Evolutionary conservation across 37 sponge, comb jelly and placozoan genomes (phyloP), one percentile per base, ranked within the genome.

Genomic region (Cliona cf. orientalis): DNA sequence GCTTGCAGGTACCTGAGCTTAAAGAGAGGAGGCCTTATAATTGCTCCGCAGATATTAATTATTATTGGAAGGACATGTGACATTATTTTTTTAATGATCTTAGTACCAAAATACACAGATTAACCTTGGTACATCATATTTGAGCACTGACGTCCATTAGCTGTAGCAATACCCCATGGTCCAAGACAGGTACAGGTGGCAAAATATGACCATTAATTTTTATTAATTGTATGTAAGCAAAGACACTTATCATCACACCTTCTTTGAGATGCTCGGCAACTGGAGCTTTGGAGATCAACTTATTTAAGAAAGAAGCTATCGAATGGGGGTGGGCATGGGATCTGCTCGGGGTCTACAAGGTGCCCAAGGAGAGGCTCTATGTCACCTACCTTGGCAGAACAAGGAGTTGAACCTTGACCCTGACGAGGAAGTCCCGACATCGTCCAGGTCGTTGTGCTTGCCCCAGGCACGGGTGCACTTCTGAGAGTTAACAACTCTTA

Each of bases 211-310:
- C n/a, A n/a, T n/a, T n/a, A n/a, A n/a, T n/a, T n/a, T n/a, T n/a
- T n/a, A n/a, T n/a, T n/a, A n/a, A n/a, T n/a, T n/a, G n/a, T n/a
- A 99, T 79, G 99, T 99, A 25, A 97, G 99, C 3, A 99, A 99
- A 59, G 99, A 99, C 78, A 87, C 85, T 26, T 99, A 99, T 46
- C 99, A 99, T 63, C 99, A 99, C 83, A 99, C 99, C 33, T 99
- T 99, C 88, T 99, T 99, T 78, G 99, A 99, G 64, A 99, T 99
- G 99, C 66, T 99, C 38, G 99, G 99, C 0, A 99, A 90, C 74
- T 99, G 99, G 99, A 86, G 88, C 41, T 99, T 99, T 75, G 99
- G 99, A 46, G 97, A 99, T 26, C n/a, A n/a, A n/a, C n/a, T n/a
- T n/a, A n/a, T n/a, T n/a, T n/a, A n/a, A n/a, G 95, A 81, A 92